These are phyloP conservation scores for Papilio gigon DNA, from an alignment of 2,888 invertebrate genomes.

Conservation along the genomic window DNA sequence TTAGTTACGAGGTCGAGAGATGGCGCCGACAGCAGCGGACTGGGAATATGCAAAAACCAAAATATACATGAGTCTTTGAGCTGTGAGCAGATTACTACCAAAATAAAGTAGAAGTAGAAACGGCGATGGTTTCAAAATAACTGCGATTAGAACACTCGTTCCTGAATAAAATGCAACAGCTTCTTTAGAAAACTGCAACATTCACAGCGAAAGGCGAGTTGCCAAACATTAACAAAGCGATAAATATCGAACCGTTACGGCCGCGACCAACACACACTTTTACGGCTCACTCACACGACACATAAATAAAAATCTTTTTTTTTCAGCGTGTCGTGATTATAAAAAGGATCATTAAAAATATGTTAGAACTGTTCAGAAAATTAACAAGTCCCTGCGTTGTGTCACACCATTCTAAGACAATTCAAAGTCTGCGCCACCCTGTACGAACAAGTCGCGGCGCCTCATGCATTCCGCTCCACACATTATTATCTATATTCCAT, in stretches of 20 bases:
- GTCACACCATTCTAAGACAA: too few species aligned
- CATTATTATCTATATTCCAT: constrained; percentile 39
- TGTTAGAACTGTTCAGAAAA: too few species aligned
- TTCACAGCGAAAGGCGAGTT: background rate
- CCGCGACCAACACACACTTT: background rate
- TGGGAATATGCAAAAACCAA: background rate
- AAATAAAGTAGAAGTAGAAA: background rate
- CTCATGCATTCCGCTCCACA: constrained; percentile 26
- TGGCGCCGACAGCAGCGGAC: too few species aligned
- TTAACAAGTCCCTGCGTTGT: too few species aligned
- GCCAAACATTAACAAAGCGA: constrained; percentile 17
- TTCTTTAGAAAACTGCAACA: constrained; percentile 19
- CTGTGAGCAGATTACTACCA: background rate
- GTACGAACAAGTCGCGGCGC: too few species aligned
- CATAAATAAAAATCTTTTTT: background rate
- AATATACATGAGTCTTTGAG: background rate
- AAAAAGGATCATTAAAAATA: too few species aligned
- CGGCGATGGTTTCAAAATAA: background rate
- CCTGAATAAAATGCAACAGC: constrained; percentile 22
- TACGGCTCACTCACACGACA: background rate
- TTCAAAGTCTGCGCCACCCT: too few species aligned
- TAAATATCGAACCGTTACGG: constrained; percentile 16
- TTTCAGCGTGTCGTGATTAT: too few species aligned
- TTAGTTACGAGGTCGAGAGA: background rate
- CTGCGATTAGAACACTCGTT: background rate